phyloP scores from a whole-genome alignment of 92 coral and sea anemone genomes.

The Parazoanthus darwini region DNA sequence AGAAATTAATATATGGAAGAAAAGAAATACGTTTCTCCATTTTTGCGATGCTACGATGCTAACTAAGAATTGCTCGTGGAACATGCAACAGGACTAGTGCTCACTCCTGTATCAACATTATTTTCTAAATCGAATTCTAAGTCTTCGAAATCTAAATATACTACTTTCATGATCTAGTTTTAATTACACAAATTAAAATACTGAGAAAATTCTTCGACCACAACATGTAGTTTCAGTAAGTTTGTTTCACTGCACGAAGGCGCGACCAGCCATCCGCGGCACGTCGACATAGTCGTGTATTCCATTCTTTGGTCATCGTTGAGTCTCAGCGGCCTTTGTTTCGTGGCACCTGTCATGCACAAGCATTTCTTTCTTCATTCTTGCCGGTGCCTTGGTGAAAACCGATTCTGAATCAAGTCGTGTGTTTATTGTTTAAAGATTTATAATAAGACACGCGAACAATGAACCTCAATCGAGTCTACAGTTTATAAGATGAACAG shows the following conservation, averaged over 20 bases:
- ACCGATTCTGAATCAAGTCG: not conserved
- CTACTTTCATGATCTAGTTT: no score
- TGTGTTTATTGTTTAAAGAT: conserved; percentile 26
- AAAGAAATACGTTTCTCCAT: no score
- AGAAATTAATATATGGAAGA: no score
- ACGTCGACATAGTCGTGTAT: no score
- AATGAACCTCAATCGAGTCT: not conserved
- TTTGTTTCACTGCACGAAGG: no score
- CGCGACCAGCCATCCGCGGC: no score
- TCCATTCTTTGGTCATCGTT: not conserved
- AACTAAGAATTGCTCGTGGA: not conserved
- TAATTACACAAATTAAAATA: not conserved
- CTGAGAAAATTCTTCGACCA: no score
- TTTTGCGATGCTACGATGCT: no score
- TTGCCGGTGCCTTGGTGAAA: conserved; percentile 20
- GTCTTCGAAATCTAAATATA: no score
- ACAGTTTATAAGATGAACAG: conserved; percentile 7
- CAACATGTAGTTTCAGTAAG: no score
- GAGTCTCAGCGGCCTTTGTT: conserved; percentile 11
- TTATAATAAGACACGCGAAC: conserved; percentile 3
- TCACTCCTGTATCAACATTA: no score
- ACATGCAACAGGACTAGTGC: not conserved
- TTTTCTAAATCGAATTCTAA: no score
- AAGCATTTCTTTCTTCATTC: not conserved
- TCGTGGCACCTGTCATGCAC: conserved; percentile 1